A percentile compares a stretch with the other conserved stretches of the same genome.
Evolutionary conservation across 2,888 invertebrate species (phyloP).

Genomic region (Troides helena): DNA sequence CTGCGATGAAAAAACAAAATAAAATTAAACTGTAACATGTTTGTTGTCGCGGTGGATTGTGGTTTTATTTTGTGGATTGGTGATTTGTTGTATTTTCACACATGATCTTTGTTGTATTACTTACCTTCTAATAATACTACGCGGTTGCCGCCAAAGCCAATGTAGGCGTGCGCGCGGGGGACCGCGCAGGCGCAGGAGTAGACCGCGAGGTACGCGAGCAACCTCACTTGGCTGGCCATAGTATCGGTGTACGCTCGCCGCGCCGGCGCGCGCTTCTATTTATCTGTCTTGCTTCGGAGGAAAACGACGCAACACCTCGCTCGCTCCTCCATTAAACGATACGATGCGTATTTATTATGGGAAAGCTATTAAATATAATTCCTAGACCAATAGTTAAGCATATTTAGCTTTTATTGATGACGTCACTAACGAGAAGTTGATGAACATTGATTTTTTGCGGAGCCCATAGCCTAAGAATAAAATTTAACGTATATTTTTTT

Average conservation of each 20-base stretch:
- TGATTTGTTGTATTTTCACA: background rate
- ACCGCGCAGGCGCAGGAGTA: constrained; percentile 42
- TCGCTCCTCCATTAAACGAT: background rate
- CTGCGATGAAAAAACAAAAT: background rate
- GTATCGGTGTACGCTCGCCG: constrained; percentile 15
- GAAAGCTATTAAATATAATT: background rate
- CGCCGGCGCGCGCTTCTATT: constrained; percentile 40
- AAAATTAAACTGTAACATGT: background rate
- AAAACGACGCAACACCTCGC: constrained; percentile 5
- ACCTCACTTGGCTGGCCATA: constrained; percentile 38
- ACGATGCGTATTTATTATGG: background rate
- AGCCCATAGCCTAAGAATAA: too few species aligned
- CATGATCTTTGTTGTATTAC: constrained; percentile 7
- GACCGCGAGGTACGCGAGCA: constrained; percentile 45
- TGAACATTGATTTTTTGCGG: too few species aligned
- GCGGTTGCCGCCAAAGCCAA: background rate
- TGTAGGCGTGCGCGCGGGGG: constrained; percentile 39
- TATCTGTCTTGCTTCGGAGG: constrained; percentile 30
- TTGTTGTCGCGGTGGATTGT: background rate
- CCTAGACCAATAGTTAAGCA: background rate
- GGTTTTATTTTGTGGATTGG: background rate
- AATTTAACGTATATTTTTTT: too few species aligned
- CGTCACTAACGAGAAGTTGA: too few species aligned
- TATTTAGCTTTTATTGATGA: too few species aligned
- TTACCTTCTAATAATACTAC: constrained; percentile 10